A percentile compares a stretch with the other conserved stretches of the same genome.
These are phyloP conservation scores for Chloroclysta siterata DNA, from an alignment of 2,888 invertebrate species.

Conservation along the genomic window DNA sequence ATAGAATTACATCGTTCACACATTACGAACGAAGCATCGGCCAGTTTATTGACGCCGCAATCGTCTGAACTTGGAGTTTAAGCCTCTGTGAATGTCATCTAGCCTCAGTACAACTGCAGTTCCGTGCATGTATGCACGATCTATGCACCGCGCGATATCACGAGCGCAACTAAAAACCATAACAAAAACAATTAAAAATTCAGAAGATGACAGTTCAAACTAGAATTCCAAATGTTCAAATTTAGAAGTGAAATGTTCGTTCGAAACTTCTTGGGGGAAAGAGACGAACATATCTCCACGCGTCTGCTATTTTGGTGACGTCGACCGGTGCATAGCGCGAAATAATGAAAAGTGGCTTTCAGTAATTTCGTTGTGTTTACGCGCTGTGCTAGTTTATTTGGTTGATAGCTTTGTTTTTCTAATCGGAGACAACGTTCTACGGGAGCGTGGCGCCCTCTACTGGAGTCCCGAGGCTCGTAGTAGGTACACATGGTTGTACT, in stretches of 20 bases:
- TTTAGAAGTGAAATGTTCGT: constrained; percentile 68
- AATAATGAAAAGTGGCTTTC: constrained; percentile 84
- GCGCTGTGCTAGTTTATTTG: constrained; percentile 81
- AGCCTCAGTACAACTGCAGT: constrained; percentile 77
- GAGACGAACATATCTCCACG: constrained; percentile 66
- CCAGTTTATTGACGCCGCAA: constrained; percentile 76
- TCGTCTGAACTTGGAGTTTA: constrained; percentile 78
- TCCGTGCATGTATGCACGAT: constrained; percentile 71
- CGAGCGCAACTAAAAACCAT: constrained; percentile 42
- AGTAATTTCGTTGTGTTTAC: constrained; percentile 84
- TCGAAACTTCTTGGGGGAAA: constrained; percentile 62
- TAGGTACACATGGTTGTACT: constrained; percentile 59
- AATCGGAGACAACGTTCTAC: constrained; percentile 41
- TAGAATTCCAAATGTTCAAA: constrained; percentile 64
- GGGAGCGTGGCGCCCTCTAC: constrained; percentile 70
- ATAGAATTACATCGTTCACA: constrained; percentile 65
- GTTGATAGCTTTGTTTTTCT: constrained; percentile 64
- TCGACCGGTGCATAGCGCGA: constrained; percentile 80
- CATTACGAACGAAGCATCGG: constrained; percentile 61
- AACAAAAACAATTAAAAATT: constrained; percentile 53
- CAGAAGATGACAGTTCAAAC: constrained; percentile 61
- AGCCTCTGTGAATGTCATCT: constrained; percentile 81
- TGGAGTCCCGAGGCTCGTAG: constrained; percentile 53
- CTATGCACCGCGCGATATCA: constrained; percentile 48
- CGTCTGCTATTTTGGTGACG: constrained; percentile 77